These are phyloP conservation scores for Perognathus longimembris DNA, from an alignment of 2,113 vertebrate species.

Conservation along the genomic window DNA sequence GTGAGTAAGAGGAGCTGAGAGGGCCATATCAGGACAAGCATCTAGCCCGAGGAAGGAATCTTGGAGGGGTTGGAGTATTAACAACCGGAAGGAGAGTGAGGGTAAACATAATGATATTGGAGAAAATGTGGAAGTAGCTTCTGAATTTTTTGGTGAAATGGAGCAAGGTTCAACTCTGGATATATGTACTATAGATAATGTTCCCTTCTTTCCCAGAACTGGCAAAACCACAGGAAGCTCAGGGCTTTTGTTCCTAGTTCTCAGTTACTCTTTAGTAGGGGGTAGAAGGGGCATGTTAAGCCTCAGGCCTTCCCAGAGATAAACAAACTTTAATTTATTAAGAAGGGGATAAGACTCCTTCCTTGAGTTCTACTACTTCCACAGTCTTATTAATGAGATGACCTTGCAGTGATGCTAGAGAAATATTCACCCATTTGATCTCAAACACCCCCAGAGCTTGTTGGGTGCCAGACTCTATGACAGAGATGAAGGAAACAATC, in stretches of 20 bases:
- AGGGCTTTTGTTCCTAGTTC: constrained; percentile 28
- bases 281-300: neutral
- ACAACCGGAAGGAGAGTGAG: neutral
- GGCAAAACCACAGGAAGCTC: constrained; percentile 23
- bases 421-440: neutral
- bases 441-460: neutral
- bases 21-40: neutral
- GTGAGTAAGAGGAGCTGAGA: neutral
- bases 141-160: constrained; percentile 34
- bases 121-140: neutral
- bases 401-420: neutral
- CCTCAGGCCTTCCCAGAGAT: neutral
- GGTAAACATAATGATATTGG: neutral
- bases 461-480: neutral
- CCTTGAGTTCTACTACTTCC: neutral
- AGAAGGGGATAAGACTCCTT: neutral
- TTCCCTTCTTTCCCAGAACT: neutral
- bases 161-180: constrained; percentile 16
- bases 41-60: neutral
- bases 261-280: constrained; percentile 18
- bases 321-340: neutral
- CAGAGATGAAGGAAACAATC: neutral
- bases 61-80: neutral
- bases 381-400: neutral
- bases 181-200: neutral